Evolutionary conservation across 2,888 invertebrate species (phyloP).

Genomic region (Hyles lineata): DNA sequence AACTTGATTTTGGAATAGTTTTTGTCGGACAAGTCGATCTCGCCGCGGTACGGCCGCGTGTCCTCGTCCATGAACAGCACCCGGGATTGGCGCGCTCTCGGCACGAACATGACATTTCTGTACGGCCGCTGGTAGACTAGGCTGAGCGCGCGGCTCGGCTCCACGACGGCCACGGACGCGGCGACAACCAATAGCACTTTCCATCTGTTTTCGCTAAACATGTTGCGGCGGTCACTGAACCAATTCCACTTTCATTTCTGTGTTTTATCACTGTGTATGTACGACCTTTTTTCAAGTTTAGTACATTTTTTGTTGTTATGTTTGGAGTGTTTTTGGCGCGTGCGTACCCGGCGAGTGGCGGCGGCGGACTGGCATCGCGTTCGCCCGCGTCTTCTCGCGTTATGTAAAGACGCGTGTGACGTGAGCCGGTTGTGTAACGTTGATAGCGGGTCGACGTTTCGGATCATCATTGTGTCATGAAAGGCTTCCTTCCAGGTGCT

Average conservation of each 20-base stretch:
- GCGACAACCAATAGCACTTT: conserved; percentile 77
- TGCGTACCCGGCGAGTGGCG: conserved; percentile 43
- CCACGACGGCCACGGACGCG: conserved; percentile 67
- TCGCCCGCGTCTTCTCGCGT: conserved; percentile 42
- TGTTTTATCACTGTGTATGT: conserved; percentile 44
- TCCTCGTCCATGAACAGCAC: conserved; percentile 75
- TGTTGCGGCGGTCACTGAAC: conserved; percentile 79
- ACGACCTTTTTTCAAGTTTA: conserved; percentile 39
- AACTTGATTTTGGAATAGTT: conserved; percentile 76
- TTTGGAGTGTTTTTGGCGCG: conserved; percentile 39
- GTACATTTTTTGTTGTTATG: conserved; percentile 53
- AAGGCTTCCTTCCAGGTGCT: conserved; percentile 22
- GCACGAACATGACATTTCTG: conserved; percentile 73
- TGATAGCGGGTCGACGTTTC: conserved; percentile 55
- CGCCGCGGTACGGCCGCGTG: conserved; percentile 70
- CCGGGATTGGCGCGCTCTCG: conserved; percentile 62
- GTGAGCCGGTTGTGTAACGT: conserved; percentile 53
- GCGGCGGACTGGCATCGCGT: conserved; percentile 45
- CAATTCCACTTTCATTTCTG: conserved; percentile 78
- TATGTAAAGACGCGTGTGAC: conserved; percentile 65
- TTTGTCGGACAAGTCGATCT: conserved; percentile 74
- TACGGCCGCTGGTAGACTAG: conserved; percentile 68
- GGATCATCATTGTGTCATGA: conserved; percentile 39
- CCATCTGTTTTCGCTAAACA: conserved; percentile 80
- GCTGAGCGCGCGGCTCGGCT: conserved; percentile 75